Evolutionary conservation across 2,797 vertebrate genomes (phyloP).

Genomic region (Hydrolagus colliei): DNA sequence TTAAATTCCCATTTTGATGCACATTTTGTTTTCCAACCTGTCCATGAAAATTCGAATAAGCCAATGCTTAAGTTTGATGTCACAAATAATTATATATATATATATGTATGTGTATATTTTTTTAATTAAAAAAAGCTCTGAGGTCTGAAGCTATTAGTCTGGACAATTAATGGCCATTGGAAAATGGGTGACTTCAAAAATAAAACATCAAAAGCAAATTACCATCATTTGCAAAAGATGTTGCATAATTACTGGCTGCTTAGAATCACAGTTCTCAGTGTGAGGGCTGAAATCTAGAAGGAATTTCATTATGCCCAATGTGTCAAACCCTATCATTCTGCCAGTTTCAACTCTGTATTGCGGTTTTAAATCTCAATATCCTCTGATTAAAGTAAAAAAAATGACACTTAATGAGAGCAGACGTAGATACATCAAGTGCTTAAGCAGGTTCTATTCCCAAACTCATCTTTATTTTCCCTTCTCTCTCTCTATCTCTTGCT

Average conservation of each 20-base stretch:
- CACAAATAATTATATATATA: slow-evolving; percentile 3
- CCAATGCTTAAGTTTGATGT: slow-evolving; percentile 13
- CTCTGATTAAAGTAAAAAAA: background rate
- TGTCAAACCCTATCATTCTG: background rate
- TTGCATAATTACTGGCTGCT: background rate
- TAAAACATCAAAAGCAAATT: slow-evolving; percentile 7
- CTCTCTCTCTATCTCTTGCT: too few species aligned
- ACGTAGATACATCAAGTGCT: background rate
- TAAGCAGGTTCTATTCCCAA: background rate
- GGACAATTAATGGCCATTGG: slow-evolving; percentile 6
- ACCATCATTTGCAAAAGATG: background rate
- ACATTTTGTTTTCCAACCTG: background rate
- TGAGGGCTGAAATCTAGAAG: background rate
- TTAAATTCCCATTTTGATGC: slow-evolving; percentile 33
- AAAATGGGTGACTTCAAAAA: slow-evolving; percentile 9
- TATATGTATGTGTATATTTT: too few species aligned
- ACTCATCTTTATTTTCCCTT: background rate
- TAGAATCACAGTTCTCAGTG: background rate
- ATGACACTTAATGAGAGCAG: background rate
- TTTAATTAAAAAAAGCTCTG: background rate
- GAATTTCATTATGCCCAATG: background rate
- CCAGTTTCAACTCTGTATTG: background rate
- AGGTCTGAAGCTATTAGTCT: slow-evolving; percentile 17
- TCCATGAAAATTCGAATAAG: slow-evolving; percentile 12
- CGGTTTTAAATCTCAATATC: background rate